Base-by-base conservation (phyloP, 2,113 vertebrate species). In the Mobula hypostoma region DNA sequence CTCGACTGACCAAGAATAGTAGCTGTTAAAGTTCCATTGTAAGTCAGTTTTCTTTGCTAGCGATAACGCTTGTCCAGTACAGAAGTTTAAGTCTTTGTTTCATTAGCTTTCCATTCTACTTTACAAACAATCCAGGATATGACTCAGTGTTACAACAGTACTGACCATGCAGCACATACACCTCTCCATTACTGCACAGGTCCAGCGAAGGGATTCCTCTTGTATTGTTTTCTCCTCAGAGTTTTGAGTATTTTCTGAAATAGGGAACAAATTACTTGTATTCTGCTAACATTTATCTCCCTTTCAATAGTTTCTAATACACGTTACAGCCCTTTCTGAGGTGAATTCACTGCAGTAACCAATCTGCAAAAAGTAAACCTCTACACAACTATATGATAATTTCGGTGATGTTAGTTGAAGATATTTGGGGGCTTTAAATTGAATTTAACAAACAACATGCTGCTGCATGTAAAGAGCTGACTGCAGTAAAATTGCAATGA, bases 1-100 rank as follows among this genome's bases (percentile, higher is more conserved):
- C 61, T 32, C 14, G 61, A 90, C 1, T 90, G 61, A 61, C 61
- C 29, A 90, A 66, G 85, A 90, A 66, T 90, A 90, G 61, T 15
- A 19, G 61, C 85, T 66, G 85, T 90, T 32, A 90, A 90, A 90
- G n/a, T 90, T 66, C 85, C 58, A 88, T 29, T 85, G 24, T 21
- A 61, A 85, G 24, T 61, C 40, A 61, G 2, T 29, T 85, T 58
- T 27, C 15, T 85, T 85, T 85, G 15, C 36, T 4, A 48, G 79
- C n/a, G 15, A 79, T 32, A n/a, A 79, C 3, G 32, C 27, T 77
- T 66, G 63, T 6, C 80, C 80, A 83, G 40, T 40, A 56, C 40
- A 7, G 19, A 83, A 83, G 79, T 14, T 63, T 14, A 88, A n/a
- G 4, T 32, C 85, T 88, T 88, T 17, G 61, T 66, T 66, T 15